phyloP scores from a whole-genome alignment of 2,888 invertebrate genomes.

The Arge pagana region DNA sequence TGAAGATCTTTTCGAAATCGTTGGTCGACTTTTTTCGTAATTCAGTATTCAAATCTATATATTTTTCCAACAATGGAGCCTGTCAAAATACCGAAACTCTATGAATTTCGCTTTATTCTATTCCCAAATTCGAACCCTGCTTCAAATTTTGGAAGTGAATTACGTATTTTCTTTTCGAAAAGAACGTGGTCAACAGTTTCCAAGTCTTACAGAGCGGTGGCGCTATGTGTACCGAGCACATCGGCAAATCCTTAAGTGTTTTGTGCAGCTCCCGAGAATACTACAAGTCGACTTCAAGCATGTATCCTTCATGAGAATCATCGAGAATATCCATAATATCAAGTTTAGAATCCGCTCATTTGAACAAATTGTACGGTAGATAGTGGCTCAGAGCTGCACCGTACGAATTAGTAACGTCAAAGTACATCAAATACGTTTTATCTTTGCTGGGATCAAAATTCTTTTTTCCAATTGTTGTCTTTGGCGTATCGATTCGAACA shows the following conservation, averaged over 20 bases:
- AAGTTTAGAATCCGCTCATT: slow-evolving; percentile 34
- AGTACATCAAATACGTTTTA: slow-evolving; percentile 38
- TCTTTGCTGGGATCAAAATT: slow-evolving; percentile 37
- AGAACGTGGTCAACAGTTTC: slow-evolving; percentile 39
- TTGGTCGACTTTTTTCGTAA: slow-evolving; percentile 23
- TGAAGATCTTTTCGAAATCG: slow-evolving; percentile 25
- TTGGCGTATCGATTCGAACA: slow-evolving; percentile 41
- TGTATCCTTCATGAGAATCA: slow-evolving; percentile 39
- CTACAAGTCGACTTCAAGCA: slow-evolving; percentile 55
- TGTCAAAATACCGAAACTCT: slow-evolving; percentile 40
- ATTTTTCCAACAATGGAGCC: slow-evolving; percentile 40
- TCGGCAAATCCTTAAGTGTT: background rate
- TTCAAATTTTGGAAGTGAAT: slow-evolving; percentile 42
- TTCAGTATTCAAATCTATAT: slow-evolving; percentile 34
- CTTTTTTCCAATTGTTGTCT: slow-evolving; percentile 46
- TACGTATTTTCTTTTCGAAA: slow-evolving; percentile 38
- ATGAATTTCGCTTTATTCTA: slow-evolving; percentile 41
- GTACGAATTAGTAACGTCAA: slow-evolving; percentile 44
- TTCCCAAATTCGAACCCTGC: slow-evolving; percentile 39
- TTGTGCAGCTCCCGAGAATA: slow-evolving; percentile 51
- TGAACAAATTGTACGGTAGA: slow-evolving; percentile 41
- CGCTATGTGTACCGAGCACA: too few relatives aligned
- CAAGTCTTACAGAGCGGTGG: too few relatives aligned
- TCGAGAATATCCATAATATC: background rate
- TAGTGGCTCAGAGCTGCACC: slow-evolving; percentile 31